Base-by-base conservation (phyloP, 2,888 invertebrate genomes). In the Ophraella communa region DNA sequence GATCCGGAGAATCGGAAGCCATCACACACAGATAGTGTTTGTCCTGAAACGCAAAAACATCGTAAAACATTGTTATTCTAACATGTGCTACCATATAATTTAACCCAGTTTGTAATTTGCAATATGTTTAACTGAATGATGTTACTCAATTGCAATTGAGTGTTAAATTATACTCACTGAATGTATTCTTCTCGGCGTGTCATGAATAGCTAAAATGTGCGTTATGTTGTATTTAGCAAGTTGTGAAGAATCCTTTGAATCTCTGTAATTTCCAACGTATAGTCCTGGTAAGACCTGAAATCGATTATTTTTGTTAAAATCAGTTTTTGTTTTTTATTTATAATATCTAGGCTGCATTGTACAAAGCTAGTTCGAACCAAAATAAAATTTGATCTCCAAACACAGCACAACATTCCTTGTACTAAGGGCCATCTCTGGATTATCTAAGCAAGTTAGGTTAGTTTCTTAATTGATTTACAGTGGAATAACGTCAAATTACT, bases 121-220 rank as follows among this genome's bases (percentile, higher is more conserved):
- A 30, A 30, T 30, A n/a, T n/a, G n/a, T n/a, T n/a, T n/a, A n/a
- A n/a, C n/a, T n/a, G n/a, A n/a, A n/a, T n/a, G n/a, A n/a, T n/a
- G n/a, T n/a, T n/a, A n/a, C n/a, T n/a, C n/a, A n/a, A n/a, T n/a
- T n/a, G n/a, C n/a, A n/a, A n/a, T n/a, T n/a, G 23, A 21, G 4
- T n/a, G 20, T 35, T 35, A 20, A 0, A 14, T 7, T 35, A n/a
- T 65, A 86, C 89, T 87, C 85, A 95, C 95, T 68, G 93, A 89
- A 79, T 94, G 90, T 71, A 95, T 84, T 81, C 93, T 89, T 74
- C 94, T 88, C 14, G 97, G 96, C 69, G 95, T 93, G 84, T 97
- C 96, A 85, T 97, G 96, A 80, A 98, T 94, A 70, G 97, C 94
- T 69, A 98, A 86, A 74, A 98, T 96, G 83, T 98, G 97, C 20